phyloP scores from a whole-genome alignment of 2,888 invertebrate genomes.

The Drosophila pseudotalamancana region DNA sequence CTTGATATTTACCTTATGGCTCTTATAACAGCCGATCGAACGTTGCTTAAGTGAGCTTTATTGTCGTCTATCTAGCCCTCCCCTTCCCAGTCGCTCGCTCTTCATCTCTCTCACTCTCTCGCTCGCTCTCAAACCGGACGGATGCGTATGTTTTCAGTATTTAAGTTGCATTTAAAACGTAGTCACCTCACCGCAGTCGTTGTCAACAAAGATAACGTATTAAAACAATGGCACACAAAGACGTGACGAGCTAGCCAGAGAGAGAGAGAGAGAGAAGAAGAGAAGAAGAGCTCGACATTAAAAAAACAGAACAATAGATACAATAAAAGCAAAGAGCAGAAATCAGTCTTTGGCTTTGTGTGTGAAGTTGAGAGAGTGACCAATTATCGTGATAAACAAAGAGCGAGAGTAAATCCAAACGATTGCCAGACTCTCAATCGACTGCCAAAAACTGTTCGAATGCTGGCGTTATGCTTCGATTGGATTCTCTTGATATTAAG shows the following conservation, averaged over 20 bases:
- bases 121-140: constrained; percentile 19
- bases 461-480: constrained; percentile 10
- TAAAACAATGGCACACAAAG: constrained; percentile 37
- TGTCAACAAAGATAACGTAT: constrained; percentile 45
- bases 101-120: not conserved
- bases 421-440: constrained; percentile 19
- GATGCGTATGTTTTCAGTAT: constrained; percentile 28
- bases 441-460: constrained; percentile 1
- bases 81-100: not conserved
- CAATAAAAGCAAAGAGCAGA: constrained; percentile 5
- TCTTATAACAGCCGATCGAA: not conserved
- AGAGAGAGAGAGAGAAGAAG: not conserved
- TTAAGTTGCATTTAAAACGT: constrained; percentile 24
- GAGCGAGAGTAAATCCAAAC: constrained; percentile 12
- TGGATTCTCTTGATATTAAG: not conserved
- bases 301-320: too few species aligned
- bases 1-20: constrained; percentile 2
- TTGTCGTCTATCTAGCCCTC: not conserved
- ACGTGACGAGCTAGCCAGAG: not conserved
- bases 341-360: constrained; percentile 23
- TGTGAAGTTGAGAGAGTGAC: constrained; percentile 2
- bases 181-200: too few species aligned
- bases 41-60: not conserved
- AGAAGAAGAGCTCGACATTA: too few species aligned
- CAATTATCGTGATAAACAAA: constrained; percentile 26